phyloP scores from a whole-genome alignment of 2,888 invertebrate species.

The Frankliniella intonsa region DNA sequence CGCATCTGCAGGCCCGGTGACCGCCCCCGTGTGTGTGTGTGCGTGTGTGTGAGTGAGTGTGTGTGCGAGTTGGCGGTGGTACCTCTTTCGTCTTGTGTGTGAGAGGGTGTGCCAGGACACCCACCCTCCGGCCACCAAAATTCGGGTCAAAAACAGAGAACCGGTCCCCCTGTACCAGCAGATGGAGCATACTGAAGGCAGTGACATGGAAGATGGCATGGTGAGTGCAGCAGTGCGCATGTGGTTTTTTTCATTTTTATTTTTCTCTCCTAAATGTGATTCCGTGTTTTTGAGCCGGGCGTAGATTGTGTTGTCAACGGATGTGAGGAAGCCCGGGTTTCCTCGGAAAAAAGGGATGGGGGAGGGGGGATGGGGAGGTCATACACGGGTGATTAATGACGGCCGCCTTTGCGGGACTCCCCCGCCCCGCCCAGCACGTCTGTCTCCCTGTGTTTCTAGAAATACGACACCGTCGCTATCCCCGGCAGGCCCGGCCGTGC shows the following conservation, averaged over 20 bases:
- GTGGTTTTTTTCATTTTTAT: background rate
- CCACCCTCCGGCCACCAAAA: constrained; percentile 53
- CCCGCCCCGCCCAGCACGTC: too few relatives aligned
- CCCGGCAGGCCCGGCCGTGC: too few relatives aligned
- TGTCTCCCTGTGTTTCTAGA: too few relatives aligned
- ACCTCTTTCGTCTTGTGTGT: background rate
- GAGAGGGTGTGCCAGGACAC: background rate
- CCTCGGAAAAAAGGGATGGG: background rate
- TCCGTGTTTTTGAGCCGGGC: background rate
- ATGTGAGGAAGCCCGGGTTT: too few relatives aligned
- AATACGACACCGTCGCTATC: too few relatives aligned
- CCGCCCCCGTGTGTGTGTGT: background rate
- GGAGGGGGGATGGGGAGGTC: background rate
- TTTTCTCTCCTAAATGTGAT: background rate
- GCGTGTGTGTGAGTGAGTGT: background rate
- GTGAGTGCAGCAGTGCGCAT: constrained; percentile 52
- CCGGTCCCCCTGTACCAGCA: constrained; percentile 80
- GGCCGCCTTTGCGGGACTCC: too few relatives aligned
- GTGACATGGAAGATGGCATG: constrained; percentile 72
- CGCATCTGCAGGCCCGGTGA: background rate
- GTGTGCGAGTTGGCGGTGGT: background rate
- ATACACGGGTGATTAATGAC: too few relatives aligned
- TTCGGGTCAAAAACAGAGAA: constrained; percentile 84
- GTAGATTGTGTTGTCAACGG: background rate
- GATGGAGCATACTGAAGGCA: constrained; percentile 68